Conservation (phyloP, 2,113 vertebrate genomes). For the Todiramphus saurophagus region DNA sequence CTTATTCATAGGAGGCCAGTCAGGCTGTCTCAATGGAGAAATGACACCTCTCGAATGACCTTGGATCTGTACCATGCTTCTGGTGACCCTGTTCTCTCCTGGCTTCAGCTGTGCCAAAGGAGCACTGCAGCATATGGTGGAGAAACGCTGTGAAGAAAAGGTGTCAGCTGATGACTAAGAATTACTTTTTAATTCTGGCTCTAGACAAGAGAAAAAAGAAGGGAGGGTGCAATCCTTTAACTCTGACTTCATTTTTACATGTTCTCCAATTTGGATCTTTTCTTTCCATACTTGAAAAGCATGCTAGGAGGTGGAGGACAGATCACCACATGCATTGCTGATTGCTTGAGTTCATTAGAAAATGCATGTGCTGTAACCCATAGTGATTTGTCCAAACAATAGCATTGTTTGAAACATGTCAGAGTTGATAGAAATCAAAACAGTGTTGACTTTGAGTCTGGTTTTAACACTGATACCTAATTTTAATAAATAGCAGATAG, state of each 20-base stretch:
- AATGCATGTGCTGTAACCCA: background rate
- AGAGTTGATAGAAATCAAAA: background rate
- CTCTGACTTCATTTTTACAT: background rate
- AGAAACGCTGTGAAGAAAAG: background rate
- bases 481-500: background rate
- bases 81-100: background rate
- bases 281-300: background rate
- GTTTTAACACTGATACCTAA: background rate
- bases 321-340: background rate
- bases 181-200: background rate
- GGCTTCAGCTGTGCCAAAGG: background rate
- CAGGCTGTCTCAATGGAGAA: background rate
- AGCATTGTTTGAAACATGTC: fast-evolving
- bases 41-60: background rate
- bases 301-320: background rate
- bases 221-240: background rate
- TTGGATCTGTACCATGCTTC: background rate
- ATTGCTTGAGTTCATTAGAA: background rate
- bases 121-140: background rate
- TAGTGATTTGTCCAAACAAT: fast-evolving
- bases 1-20: background rate
- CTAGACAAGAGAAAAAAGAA: background rate
- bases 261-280: background rate
- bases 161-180: background rate
- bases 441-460: background rate